phyloP scores from a whole-genome alignment of 2,113 vertebrate genomes.

The Aepyceros melampus region DNA sequence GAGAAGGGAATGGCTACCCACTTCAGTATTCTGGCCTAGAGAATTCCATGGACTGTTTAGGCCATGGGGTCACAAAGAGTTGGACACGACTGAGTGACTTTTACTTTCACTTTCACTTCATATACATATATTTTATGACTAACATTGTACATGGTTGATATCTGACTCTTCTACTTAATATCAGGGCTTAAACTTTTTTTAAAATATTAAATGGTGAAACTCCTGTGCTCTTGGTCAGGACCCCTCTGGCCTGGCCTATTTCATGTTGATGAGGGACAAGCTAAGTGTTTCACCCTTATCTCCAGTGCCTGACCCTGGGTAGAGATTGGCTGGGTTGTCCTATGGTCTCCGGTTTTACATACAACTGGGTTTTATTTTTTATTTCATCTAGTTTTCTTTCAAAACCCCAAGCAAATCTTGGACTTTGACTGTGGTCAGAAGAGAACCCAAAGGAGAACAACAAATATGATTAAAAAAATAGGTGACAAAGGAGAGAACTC shows the following conservation, averaged over 20 bases:
- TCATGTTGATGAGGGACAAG: background rate
- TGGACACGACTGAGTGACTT: rapidly evolving
- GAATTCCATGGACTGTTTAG: background rate
- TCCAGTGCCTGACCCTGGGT: background rate
- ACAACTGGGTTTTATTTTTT: background rate
- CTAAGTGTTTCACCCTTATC: background rate
- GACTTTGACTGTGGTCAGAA: background rate
- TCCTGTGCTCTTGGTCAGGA: background rate
- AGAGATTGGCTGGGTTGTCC: background rate
- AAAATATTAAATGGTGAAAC: background rate
- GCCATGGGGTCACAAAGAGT: background rate
- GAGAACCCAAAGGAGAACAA: background rate
- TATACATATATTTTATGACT: background rate
- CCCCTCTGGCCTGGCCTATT: background rate
- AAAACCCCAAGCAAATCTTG: background rate
- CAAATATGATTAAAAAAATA: background rate
- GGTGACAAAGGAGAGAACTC: background rate
- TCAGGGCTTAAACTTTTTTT: background rate
- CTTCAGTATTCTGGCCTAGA: background rate
- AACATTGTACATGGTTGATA: background rate
- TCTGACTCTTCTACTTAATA: background rate
- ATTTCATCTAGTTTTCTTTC: background rate
- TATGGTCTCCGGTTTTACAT: background rate
- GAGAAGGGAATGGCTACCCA: background rate
- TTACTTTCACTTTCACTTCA: background rate